Base-by-base conservation (phyloP, 1,140 invertebrate genomes). In the Aphelenchoides avenae region DNA sequence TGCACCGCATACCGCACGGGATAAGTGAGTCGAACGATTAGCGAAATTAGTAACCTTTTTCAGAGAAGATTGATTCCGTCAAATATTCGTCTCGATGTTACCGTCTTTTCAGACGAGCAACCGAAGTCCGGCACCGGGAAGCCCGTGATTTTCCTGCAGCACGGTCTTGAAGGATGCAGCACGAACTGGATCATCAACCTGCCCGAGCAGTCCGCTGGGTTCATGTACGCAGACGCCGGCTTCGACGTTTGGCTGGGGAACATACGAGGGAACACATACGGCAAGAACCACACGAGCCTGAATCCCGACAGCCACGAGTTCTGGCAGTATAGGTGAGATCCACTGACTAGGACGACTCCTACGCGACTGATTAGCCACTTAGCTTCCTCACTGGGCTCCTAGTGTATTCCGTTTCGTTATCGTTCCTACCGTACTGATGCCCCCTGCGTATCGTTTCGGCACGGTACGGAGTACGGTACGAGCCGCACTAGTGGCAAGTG, bases 231-330 rank as follows among this genome's bases (percentile, higher is more conserved):
- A 0, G 82, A 85, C 54, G 68, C 78, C 53, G 86, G 86, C 15
- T 89, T 84, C 61, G 87, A 89, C 70, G 87, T 89, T 1, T 87
- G 86, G 86, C 62, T 86, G 61, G 81, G 84, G 3, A 89, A 87
- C 68, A 51, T 64, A 13, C 78, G 86, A 13, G 85, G 86, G 4
- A 86, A 85, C 61, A 81, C 80, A 41, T 85, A 86, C 66, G 84
- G 84, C 0, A 76, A 80, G 11, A 75, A 76, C 85, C 66, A 65
- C 59, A 2, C 59, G 20, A n/a, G 53, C 76, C 29, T 58, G 53
- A 44, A 57, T 64, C 18, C 57, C 70, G 26, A 13, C 13, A 46
- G 67, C 31, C 29, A 41, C 9, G 42, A 71, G 34, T 82, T 72
- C 63, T 81, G 81, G 80, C 44, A 76, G 34, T 80, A 78, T 44